Base-by-base conservation (phyloP, 2,113 vertebrate species). In the Oxyruncus cristatus region DNA sequence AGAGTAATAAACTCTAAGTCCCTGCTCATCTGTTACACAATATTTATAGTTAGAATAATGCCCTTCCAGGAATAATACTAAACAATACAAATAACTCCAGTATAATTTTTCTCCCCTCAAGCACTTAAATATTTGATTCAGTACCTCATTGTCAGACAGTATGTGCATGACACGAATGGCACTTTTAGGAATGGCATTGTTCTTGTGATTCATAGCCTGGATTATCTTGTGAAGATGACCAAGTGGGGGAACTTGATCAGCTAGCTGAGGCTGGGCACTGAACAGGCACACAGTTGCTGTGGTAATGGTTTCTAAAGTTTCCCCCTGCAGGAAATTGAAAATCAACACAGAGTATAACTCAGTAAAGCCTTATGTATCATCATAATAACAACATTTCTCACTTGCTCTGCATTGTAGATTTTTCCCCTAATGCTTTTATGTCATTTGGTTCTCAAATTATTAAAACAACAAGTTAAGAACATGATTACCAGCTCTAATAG, bases 201-300 rank as follows among this genome's bases (percentile, higher is more conserved):
- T 99, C 97, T 99, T 99, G 97, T 99, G 99, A 93, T 98, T 99
- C 96, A 99, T 98, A 2, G 99, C 99, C 37, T 99, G 98, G 91
- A 99, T 94, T 79, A 99, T 95, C 88, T 99, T 99, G 71, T 99
- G 99, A 92, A 99, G 98, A 91, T 99, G 99, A 82, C 99, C 99
- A 92, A 99, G 95, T 2, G 99, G 99, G 65, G 99, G 99, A 39
- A 99, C 99, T 97, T 99, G 99, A 95, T 99, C 99, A 30, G 99
- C 99, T 84, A 99, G 97, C 97, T 99, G 99, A 84, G 97, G 98
- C 97, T 99, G 99, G 14, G 99, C 98, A 89, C 94, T 98, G 97
- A 99, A 99, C 22, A 99, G 99, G 94, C 99, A 99, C 27, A 99
- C 99, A 3, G 99, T 98, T 21, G 99, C 99, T 14, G 98, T 99